These are phyloP conservation scores for Oscheius sp. DNA, from an alignment of 1,140 invertebrate species.

Conservation along the genomic window DNA sequence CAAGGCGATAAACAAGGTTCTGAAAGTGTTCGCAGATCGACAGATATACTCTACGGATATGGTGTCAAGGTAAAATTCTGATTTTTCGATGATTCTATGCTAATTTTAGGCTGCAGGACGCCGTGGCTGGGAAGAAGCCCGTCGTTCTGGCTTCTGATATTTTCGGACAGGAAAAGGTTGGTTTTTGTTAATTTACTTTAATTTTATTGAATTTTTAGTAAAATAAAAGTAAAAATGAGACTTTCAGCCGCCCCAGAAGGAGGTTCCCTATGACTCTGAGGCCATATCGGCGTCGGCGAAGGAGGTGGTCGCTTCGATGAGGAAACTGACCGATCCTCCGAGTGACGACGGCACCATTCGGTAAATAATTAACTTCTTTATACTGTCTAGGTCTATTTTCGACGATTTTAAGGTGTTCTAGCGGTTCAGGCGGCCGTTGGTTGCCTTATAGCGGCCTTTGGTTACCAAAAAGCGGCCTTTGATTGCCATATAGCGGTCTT, in stretches of 20 bases:
- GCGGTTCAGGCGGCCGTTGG: no score
- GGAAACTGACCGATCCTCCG: constrained; percentile 15
- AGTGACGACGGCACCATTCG: constrained; percentile 20
- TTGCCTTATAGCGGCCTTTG: no score
- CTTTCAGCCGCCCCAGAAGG: background rate
- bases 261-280: background rate
- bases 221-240: background rate
- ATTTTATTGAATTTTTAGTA: background rate
- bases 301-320: background rate
- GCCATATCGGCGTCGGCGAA: background rate
- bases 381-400: no score
- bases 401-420: no score
- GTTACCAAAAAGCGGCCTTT: no score
- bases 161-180: background rate
- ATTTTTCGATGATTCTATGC: constrained; percentile 14
- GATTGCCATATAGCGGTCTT: no score
- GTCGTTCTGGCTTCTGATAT: background rate
- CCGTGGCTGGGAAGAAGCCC: background rate
- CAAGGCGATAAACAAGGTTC: no score
- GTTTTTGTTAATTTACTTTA: background rate
- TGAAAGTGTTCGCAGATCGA: constrained; percentile 8
- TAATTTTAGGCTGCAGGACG: background rate
- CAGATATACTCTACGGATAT: constrained; percentile 36
- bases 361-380: no score
- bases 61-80: background rate